A percentile compares a stretch with the other conserved stretches of the same genome.
Evolutionary conservation across 2,113 vertebrate genomes (phyloP).

Genomic region (Notothenia rossii): DNA sequence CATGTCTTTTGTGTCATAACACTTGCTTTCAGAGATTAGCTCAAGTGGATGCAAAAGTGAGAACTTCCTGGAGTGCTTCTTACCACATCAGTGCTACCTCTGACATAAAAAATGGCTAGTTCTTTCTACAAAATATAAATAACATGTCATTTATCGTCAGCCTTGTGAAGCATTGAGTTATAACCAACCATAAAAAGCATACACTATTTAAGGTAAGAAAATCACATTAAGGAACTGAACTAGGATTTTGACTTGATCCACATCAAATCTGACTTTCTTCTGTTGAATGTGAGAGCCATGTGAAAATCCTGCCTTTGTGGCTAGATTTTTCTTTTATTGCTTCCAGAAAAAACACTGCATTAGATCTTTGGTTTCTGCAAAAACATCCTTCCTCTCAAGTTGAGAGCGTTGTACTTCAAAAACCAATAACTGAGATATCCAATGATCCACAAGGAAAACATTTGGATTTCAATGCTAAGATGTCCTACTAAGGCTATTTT

Average conservation of each 20-base stretch:
- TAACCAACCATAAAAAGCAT: neutral
- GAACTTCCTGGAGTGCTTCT: neutral
- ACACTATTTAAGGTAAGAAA: neutral
- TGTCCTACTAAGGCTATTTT: slow-evolving; percentile 19
- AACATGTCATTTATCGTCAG: no score
- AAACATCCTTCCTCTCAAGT: slow-evolving; percentile 50
- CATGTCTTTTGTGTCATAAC: neutral
- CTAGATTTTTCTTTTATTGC: slow-evolving; percentile 6
- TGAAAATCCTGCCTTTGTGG: slow-evolving; percentile 16
- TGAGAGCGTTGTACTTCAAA: slow-evolving; percentile 45
- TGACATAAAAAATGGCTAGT: neutral
- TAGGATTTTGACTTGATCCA: neutral
- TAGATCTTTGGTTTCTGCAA: slow-evolving; percentile 39
- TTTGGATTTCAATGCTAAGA: slow-evolving; percentile 16
- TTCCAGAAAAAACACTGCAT: slow-evolving; percentile 20
- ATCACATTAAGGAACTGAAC: neutral
- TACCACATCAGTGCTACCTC: neutral
- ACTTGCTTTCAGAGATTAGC: neutral
- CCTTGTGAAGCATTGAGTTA: neutral
- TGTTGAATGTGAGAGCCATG: neutral
- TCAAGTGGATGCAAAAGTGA: neutral
- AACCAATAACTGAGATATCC: slow-evolving; percentile 42
- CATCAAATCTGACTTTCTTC: neutral
- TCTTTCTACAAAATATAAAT: neutral
- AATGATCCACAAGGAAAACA: slow-evolving; percentile 20